Evolutionary conservation across 1,140 invertebrate genomes (phyloP), one percentile per base, ranked within the genome.

Genomic region (Brachionus rubens): DNA sequence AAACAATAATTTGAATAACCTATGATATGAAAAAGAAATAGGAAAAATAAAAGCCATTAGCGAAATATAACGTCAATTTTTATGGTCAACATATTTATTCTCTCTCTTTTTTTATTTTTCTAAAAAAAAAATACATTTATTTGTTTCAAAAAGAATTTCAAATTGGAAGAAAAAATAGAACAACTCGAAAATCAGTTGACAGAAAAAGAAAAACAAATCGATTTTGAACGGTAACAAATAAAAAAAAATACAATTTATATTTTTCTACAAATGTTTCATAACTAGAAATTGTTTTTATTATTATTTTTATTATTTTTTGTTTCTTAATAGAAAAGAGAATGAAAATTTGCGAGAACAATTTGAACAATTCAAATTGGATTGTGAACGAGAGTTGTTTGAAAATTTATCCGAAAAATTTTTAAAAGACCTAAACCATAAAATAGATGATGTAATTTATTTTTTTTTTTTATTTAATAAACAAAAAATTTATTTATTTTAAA

Each of bases 101-200:
- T n/a, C n/a, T n/a, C n/a, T n/a, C n/a, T n/a, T n/a, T n/a, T n/a
- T n/a, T n/a, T n/a, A n/a, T n/a, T n/a, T n/a, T n/a, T n/a, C n/a
- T n/a, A n/a, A n/a, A n/a, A n/a, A n/a, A 36, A 5, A 14, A 46
- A 14, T 7, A 4, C 5, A 7, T 46, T 46, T 14, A 46, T 46
- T 46, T 16, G 3, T 3, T 7, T 7, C 4, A 46, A 46, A 46
- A 14, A 46, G 43, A 46, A 46, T 14, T 46, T 46, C 21, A 36
- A 65, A 43, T 43, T 65, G 24, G 59, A 65, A 10, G 36, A 65
- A 28, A 65, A 65, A 43, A 43, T 43, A 43, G 59, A 65, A 43
- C 4, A 2, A 1, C 24, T 65, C 9, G 10, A 43, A 43, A 65
- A 43, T 26, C 24, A 65, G 43, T 24, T 65, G 7, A 14, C 21